These are phyloP conservation scores for Notothenia coriiceps DNA, from an alignment of 2,113 vertebrate genomes.

Conservation along the genomic window DNA sequence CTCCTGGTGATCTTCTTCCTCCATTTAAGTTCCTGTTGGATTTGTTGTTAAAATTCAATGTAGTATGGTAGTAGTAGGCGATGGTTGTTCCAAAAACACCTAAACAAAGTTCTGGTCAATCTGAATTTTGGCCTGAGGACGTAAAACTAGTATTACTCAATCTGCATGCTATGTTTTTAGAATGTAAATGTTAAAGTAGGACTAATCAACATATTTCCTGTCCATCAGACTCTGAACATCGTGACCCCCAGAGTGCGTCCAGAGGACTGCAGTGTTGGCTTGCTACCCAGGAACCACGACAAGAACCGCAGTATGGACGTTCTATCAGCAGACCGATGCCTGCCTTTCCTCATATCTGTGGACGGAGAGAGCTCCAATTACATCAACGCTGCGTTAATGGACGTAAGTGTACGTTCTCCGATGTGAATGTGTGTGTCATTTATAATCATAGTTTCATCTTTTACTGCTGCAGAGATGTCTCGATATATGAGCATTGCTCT, in stretches of 20 bases:
- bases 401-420: constrained; percentile 83
- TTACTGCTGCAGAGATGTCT: not conserved
- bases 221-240: constrained; percentile 93
- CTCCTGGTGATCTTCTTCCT: too few relatives aligned
- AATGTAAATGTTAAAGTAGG: not conserved
- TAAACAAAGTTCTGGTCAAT: too few relatives aligned
- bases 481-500: not conserved
- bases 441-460: not conserved
- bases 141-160: too few relatives aligned
- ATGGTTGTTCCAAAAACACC: too few relatives aligned
- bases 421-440: not conserved
- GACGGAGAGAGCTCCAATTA: constrained; percentile 98
- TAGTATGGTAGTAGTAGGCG: too few relatives aligned
- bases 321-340: constrained; percentile 93
- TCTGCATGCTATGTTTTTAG: not conserved
- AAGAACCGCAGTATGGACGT: constrained; percentile 98
- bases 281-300: constrained; percentile 95
- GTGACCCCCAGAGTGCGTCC: constrained; percentile 95
- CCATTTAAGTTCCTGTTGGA: too few relatives aligned
- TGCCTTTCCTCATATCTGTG: constrained; percentile 97
- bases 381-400: constrained; percentile 97
- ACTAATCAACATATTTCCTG: not conserved
- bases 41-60: too few relatives aligned
- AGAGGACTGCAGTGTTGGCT: constrained; percentile 96
- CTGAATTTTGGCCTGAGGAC: too few relatives aligned